A percentile compares a stretch with the other conserved stretches of the same genome.
phyloP scores from a whole-genome alignment of 2,113 vertebrate genomes.

The Rhabdornis inornatus region DNA sequence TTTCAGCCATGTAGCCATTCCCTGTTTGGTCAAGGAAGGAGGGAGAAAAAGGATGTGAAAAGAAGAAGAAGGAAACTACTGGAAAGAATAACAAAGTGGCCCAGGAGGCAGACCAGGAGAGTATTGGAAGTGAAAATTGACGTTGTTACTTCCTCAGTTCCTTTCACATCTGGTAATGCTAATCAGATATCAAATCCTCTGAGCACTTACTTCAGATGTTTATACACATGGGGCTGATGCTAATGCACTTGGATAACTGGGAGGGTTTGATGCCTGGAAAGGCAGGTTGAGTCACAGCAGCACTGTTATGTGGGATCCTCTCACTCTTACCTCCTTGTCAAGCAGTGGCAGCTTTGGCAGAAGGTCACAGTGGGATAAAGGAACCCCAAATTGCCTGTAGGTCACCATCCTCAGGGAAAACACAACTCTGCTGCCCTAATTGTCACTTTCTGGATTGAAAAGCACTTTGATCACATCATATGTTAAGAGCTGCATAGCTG shows the following conservation, averaged over 20 bases:
- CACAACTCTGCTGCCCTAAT: background rate
- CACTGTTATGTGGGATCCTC: background rate
- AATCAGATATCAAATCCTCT: background rate
- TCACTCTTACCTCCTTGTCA: background rate
- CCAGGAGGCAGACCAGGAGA: background rate
- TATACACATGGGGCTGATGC: background rate
- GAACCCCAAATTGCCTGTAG: rapidly evolving
- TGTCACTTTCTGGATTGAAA: background rate
- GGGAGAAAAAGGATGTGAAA: background rate
- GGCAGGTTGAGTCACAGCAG: background rate
- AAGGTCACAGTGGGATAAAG: background rate
- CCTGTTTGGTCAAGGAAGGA: background rate
- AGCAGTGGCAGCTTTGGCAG: background rate
- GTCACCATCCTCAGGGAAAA: background rate
- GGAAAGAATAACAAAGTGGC: background rate
- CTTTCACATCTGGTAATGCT: background rate
- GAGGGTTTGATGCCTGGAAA: background rate
- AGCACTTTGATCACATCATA: background rate
- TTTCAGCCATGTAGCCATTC: background rate
- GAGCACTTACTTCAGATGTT: background rate
- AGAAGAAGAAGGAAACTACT: background rate
- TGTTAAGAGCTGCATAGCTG: background rate
- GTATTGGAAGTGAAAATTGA: background rate
- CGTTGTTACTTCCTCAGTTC: background rate
- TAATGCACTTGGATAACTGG: background rate